Evolutionary conservation across 2,888 invertebrate genomes (phyloP).

Genomic region (Zaprionus obscuricornis): DNA sequence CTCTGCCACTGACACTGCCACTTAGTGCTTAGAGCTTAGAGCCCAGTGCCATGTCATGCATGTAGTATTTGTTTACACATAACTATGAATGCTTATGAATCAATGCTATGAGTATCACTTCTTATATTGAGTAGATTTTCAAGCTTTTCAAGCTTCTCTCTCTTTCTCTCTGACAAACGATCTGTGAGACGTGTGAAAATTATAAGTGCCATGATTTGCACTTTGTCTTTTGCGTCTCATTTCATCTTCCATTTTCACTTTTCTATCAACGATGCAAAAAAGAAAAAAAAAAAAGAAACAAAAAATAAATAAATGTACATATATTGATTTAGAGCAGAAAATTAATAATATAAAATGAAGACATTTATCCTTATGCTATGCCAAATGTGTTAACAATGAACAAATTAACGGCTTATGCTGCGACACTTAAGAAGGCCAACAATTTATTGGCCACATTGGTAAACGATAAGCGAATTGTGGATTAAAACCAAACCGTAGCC

Average conservation of each 20-base stretch:
- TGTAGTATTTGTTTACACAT: constrained; percentile 52
- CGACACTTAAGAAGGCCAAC: constrained; percentile 9
- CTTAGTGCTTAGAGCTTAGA: background rate
- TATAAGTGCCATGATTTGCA: constrained; percentile 61
- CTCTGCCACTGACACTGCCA: background rate
- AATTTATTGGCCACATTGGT: constrained; percentile 52
- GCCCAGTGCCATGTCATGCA: background rate
- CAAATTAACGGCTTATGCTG: constrained; percentile 51
- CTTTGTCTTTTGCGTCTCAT: constrained; percentile 37
- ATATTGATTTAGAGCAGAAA: too few species aligned
- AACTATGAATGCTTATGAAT: constrained; percentile 50
- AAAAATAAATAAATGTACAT: background rate
- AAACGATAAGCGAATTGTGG: constrained; percentile 36
- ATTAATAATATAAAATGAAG: background rate
- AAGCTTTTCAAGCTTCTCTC: too few species aligned
- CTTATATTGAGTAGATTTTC: too few species aligned
- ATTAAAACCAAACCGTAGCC: constrained; percentile 34
- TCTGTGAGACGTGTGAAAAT: constrained; percentile 65
- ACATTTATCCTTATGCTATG: constrained; percentile 6
- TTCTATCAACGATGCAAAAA: constrained; percentile 18
- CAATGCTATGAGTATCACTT: too few species aligned
- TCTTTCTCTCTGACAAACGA: constrained; percentile 27
- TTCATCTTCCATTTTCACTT: constrained; percentile 38
- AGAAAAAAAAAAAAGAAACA: constrained; percentile 1
- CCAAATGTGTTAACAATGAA: constrained; percentile 52